phyloP scores from a whole-genome alignment of 23 tunicate species.

The Trididemnum clinides region DNA sequence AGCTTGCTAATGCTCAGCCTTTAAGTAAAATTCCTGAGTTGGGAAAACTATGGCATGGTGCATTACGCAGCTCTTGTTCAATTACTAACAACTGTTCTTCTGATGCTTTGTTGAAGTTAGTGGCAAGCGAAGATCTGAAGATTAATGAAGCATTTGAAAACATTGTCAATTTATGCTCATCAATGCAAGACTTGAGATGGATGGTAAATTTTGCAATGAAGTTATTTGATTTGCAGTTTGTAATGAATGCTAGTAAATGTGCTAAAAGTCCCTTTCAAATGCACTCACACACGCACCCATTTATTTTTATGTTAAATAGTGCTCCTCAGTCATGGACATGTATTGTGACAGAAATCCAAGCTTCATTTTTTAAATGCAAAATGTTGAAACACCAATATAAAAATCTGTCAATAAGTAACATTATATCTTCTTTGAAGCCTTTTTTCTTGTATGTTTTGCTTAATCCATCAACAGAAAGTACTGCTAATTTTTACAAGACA shows the following conservation, averaged over 20 bases:
- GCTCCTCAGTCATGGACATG: constrained; percentile 33
- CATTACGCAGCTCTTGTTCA: neutral
- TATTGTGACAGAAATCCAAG: constrained; percentile 27
- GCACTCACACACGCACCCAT: constrained; percentile 56
- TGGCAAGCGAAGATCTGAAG: neutral
- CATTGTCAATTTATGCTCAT: constrained; percentile 7
- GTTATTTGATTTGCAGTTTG: neutral
- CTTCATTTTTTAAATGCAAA: neutral
- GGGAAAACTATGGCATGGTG: constrained; percentile 20
- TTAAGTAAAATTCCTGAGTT: neutral
- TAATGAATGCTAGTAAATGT: neutral
- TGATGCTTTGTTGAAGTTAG: constrained; percentile 20
- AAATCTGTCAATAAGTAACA: neutral
- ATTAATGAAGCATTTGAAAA: neutral
- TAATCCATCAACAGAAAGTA: constrained; percentile 28
- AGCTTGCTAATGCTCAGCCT: neutral
- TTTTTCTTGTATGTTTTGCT: constrained; percentile 32
- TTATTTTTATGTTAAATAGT: constrained; percentile 53
- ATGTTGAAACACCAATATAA: neutral
- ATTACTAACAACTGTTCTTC: constrained; percentile 9
- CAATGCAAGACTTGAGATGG: constrained; percentile 3
- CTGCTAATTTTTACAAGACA: neutral
- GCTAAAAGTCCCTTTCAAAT: constrained; percentile 25
- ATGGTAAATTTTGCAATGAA: constrained; percentile 7
- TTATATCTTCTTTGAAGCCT: constrained; percentile 30